phyloP scores from a whole-genome alignment of 2,888 invertebrate genomes.

The Pterostichus niger region DNA sequence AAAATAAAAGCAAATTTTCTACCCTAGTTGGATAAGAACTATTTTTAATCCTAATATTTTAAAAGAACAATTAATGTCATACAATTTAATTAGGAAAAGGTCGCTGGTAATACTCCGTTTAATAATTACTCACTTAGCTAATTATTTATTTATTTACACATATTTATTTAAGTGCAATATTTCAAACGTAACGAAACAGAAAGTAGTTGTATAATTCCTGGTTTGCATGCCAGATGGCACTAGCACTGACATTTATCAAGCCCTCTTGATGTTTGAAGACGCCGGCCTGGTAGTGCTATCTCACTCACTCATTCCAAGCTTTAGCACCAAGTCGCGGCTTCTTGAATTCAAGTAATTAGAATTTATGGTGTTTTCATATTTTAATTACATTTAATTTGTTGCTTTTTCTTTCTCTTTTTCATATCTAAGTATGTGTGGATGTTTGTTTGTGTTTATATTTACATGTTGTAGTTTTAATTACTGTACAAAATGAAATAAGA shows the following conservation, averaged over 20 bases:
- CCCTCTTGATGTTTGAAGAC: background rate
- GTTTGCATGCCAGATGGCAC: background rate
- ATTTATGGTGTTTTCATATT: conserved; percentile 26
- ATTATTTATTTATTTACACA: too few species aligned
- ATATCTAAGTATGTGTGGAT: background rate
- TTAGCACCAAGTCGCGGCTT: background rate
- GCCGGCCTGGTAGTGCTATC: background rate
- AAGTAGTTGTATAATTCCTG: background rate
- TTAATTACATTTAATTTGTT: conserved; percentile 21
- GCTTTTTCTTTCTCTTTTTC: background rate
- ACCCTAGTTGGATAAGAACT: too few species aligned
- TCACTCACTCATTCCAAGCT: background rate
- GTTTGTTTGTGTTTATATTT: background rate
- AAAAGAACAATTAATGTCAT: too few species aligned
- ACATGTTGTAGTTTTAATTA: too few species aligned
- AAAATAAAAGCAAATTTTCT: too few species aligned
- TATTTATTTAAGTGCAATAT: conserved; percentile 4
- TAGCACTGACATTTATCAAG: background rate
- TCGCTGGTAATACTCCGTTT: too few species aligned
- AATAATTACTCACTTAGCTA: too few species aligned
- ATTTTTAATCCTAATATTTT: too few species aligned
- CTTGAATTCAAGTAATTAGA: conserved; percentile 7
- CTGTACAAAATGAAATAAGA: too few species aligned
- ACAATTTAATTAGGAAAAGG: too few species aligned
- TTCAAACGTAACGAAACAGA: background rate